Evolutionary conservation across 2,888 invertebrate species (phyloP).

Genomic region (Odontothrips loti): DNA sequence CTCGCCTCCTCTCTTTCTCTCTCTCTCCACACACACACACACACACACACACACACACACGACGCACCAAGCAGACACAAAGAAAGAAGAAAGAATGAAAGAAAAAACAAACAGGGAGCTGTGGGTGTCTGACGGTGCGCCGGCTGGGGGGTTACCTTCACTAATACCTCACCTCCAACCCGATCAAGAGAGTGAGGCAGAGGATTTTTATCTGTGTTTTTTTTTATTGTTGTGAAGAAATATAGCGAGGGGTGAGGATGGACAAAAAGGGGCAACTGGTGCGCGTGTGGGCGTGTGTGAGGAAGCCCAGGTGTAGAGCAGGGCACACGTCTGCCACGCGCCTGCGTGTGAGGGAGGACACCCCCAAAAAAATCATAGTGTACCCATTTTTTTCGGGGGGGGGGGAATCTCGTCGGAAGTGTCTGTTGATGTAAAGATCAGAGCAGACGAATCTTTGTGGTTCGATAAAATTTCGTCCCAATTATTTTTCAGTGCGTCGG

Average conservation of each 20-base stretch:
- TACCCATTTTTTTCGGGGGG: too few relatives aligned
- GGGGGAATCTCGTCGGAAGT: too few relatives aligned
- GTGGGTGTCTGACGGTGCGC: neutral
- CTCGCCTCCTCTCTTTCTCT: conserved; percentile 22
- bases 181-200: neutral
- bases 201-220: conserved; percentile 12
- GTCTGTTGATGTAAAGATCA: too few relatives aligned
- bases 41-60: conserved; percentile 7
- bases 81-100: conserved; percentile 1
- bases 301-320: neutral
- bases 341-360: neutral
- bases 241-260: neutral
- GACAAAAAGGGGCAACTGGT: neutral
- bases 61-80: neutral
- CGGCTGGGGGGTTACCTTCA: neutral
- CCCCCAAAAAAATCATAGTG: neutral
- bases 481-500: too few relatives aligned
- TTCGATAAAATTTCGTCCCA: too few relatives aligned
- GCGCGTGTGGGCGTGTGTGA: too few relatives aligned
- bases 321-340: conserved; percentile 14
- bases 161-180: neutral
- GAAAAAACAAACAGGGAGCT: neutral
- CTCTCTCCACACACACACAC: conserved; percentile 7
- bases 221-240: conserved; percentile 4
- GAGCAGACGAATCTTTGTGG: too few relatives aligned